phyloP scores from a whole-genome alignment of 2,797 vertebrate genomes.

The Siniperca obscura region DNA sequence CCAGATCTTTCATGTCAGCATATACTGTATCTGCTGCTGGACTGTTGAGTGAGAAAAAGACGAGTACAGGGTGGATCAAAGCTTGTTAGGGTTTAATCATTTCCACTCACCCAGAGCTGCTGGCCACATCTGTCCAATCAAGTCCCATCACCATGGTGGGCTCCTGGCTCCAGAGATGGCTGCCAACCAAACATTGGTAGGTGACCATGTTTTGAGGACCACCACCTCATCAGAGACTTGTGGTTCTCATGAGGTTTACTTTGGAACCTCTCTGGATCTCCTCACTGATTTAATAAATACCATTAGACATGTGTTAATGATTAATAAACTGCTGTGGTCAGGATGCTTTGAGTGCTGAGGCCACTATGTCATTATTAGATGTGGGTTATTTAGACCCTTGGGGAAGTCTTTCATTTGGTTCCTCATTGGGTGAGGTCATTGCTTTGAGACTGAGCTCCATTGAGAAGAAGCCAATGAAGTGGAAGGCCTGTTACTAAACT shows the following conservation, averaged over 20 bases:
- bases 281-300: slow-evolving; percentile 52
- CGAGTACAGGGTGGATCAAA: slow-evolving; percentile 67
- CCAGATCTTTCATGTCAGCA: slow-evolving; percentile 39
- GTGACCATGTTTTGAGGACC: slow-evolving; percentile 48
- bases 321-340: slow-evolving; percentile 68
- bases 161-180: slow-evolving; percentile 57
- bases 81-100: slow-evolving; percentile 66
- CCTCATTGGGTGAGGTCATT: slow-evolving; percentile 60
- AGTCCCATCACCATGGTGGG: slow-evolving; percentile 47
- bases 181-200: slow-evolving; percentile 50
- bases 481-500: slow-evolving; percentile 7
- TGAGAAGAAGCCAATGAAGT: slow-evolving; percentile 29
- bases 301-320: slow-evolving; percentile 62
- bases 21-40: slow-evolving; percentile 27
- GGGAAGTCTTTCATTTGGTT: slow-evolving; percentile 67
- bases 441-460: slow-evolving; percentile 40
- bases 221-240: slow-evolving; percentile 66
- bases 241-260: slow-evolving; percentile 53
- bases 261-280: slow-evolving; percentile 44
- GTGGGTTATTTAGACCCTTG: slow-evolving; percentile 62
- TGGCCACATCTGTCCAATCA: slow-evolving; percentile 69
- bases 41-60: slow-evolving; percentile 28
- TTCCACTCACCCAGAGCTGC: slow-evolving; percentile 52
- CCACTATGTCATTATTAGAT: slow-evolving; percentile 64
- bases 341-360: slow-evolving; percentile 44